phyloP scores from a whole-genome alignment of 2,113 vertebrate species.

The Pomatorhinus ruficollis region DNA sequence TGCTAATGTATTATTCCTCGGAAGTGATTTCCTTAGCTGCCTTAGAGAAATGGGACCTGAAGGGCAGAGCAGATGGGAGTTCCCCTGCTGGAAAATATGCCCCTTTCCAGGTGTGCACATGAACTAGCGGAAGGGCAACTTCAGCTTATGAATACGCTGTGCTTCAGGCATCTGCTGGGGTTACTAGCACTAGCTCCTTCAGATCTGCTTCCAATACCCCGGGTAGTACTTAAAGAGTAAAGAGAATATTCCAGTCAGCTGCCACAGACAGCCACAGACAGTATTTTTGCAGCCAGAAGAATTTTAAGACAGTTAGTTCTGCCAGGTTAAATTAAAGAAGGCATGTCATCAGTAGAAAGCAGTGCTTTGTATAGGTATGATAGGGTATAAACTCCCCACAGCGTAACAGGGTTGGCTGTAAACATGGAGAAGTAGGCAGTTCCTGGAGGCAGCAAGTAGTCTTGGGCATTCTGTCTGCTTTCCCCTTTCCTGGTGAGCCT shows the following conservation, averaged over 20 bases:
- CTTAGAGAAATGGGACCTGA: conserved; percentile 51
- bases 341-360: background rate
- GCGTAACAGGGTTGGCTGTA: background rate
- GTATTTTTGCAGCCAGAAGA: conserved; percentile 28
- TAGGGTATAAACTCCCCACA: background rate
- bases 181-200: conserved; percentile 33
- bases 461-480: background rate
- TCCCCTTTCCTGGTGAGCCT: background rate
- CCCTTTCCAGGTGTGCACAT: conserved; percentile 41
- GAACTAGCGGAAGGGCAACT: conserved; percentile 15
- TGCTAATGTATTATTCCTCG: conserved; percentile 24
- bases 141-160: background rate
- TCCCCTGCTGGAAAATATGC: conserved; percentile 41
- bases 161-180: conserved; percentile 45
- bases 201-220: conserved; percentile 57
- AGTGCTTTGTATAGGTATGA: background rate
- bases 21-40: conserved; percentile 49
- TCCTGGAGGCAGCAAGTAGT: background rate
- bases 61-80: conserved; percentile 27
- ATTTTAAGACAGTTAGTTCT: conserved; percentile 37
- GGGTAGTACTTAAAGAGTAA: conserved; percentile 6
- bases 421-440: background rate
- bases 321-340: conserved; percentile 34
- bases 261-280: conserved; percentile 23
- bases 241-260: conserved; percentile 42